phyloP scores from a whole-genome alignment of 2,797 vertebrate genomes.

The Myotis vivesi region DNA sequence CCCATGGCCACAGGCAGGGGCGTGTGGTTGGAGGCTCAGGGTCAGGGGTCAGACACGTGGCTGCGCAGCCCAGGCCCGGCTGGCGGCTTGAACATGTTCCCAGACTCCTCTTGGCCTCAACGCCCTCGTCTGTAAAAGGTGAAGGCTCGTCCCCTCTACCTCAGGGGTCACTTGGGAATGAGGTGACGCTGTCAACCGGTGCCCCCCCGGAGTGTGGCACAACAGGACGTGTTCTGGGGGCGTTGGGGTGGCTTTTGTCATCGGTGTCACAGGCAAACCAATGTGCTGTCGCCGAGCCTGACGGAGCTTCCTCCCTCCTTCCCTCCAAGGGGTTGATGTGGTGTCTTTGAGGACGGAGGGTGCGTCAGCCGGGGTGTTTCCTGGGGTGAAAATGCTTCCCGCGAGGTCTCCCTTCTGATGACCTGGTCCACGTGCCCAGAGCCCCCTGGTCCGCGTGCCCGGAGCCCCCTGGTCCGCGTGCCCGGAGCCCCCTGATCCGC shows the following conservation, averaged over 20 bases:
- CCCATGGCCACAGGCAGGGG: neutral
- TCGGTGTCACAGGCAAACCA: rapidly evolving
- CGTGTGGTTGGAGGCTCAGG: neutral
- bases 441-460: no score
- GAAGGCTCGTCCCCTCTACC: neutral
- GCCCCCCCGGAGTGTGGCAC: neutral
- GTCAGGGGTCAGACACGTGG: neutral
- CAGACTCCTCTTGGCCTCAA: neutral
- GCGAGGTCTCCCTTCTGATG: no score
- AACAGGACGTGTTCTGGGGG: neutral
- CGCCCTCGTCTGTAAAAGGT: neutral
- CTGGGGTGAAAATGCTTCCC: no score
- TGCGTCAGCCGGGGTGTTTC: neutral
- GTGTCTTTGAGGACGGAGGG: neutral
- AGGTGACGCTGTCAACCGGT: neutral
- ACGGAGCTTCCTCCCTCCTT: rapidly evolving
- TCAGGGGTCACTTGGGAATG: neutral
- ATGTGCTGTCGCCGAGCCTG: neutral
- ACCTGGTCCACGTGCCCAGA: no score
- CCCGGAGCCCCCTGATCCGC: rapidly evolving
- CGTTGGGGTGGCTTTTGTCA: no score
- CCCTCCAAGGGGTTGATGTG: neutral
- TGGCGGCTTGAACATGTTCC: neutral
- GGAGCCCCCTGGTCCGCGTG: no score
- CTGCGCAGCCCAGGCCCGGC: no score